These are phyloP conservation scores for Piaya cayana DNA, from an alignment of 2,113 vertebrate species.

Conservation along the genomic window DNA sequence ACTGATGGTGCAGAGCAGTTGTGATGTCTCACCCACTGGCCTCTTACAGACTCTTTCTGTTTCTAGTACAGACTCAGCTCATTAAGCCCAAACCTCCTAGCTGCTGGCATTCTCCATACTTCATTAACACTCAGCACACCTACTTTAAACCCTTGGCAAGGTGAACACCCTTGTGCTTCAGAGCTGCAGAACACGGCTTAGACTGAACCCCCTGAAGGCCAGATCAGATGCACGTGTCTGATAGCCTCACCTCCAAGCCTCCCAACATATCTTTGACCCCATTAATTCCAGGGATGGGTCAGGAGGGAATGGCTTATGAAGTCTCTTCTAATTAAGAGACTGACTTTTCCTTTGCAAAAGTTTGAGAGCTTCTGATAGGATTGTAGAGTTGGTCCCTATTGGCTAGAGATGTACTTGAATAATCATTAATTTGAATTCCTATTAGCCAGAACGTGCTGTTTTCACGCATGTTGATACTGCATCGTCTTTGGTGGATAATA, in stretches of 20 bases:
- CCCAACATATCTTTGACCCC: background rate
- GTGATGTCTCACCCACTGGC: background rate
- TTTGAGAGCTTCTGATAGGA: background rate
- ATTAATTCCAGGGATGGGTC: background rate
- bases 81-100: background rate
- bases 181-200: background rate
- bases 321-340: background rate
- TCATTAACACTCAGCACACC: fast-evolving
- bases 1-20: background rate
- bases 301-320: background rate
- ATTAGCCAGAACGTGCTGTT: background rate
- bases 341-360: background rate
- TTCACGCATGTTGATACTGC: background rate
- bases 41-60: background rate
- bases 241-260: background rate
- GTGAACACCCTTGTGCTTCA: background rate
- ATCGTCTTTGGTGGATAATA: background rate
- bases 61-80: background rate
- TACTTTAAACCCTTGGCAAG: background rate
- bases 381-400: background rate
- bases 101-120: background rate
- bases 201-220: background rate
- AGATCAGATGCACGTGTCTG: background rate
- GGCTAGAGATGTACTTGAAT: background rate
- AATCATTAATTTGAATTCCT: background rate